Base-by-base conservation (phyloP, 2,797 vertebrate species). In the Thaleichthys pacificus region DNA sequence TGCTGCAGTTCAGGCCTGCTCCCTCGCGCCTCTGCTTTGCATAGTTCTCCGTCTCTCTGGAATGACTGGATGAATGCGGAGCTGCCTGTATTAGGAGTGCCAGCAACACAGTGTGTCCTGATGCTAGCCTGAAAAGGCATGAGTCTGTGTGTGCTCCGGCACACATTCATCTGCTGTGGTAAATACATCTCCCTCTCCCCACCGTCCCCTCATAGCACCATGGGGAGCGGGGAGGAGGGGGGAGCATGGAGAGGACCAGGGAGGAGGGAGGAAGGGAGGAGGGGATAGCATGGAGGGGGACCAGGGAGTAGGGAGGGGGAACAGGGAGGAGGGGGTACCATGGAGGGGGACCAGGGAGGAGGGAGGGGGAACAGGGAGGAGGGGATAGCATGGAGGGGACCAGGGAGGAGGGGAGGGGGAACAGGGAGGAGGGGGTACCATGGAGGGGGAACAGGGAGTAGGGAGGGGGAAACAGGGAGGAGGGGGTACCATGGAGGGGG, bases 11-110 rank as follows among this genome's bases (percentile, higher is more conserved):
- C 77, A 84, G 82, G 74, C 82, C 73, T 77, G 77, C 84, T 82
- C 78, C 80, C 69, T n/a, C 61, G 77, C 73, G 74, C 81, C 64
- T 49, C 78, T 80, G 81, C 73, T 82, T 68, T 84, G 87, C 71
- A 79, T 84, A 85, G 86, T 90, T 86, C 81, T 79, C 80, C 86
- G 87, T 90, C 84, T 87, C 70, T 73, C 66, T 72, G 76, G 85
- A 89, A 89, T 88, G 87, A 77, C 82, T 82, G 47, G 14, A 17
- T 82, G 81, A 88, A 86, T 70, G 74, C 74, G 69, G 66, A 65
- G 84, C 78, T 77, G 61, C 61, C 77, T 76, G 74, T 77, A 78
- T 85, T 86, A 84, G 79, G 67, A 74, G 65, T 75, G 71, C 61
- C 61, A 66, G 76, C 61, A 62, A 76, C 75, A 86, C 84, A 82